phyloP scores from a whole-genome alignment of 1,140 invertebrate species.

The Drosophila ohnishii region DNA sequence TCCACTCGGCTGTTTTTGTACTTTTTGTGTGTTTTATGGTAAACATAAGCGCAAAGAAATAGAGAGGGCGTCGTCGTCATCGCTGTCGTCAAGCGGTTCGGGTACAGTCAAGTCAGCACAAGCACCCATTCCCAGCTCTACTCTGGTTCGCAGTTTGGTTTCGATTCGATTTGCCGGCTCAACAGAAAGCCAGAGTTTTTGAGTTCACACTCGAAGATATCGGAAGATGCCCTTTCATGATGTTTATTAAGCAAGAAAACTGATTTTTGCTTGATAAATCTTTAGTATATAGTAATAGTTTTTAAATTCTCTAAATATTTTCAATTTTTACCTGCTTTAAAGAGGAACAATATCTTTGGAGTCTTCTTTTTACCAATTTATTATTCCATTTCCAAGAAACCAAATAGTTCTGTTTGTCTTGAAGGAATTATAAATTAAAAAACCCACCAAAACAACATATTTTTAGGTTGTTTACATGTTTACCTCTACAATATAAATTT shows the following conservation, averaged over 20 bases:
- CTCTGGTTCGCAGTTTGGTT: constrained; percentile 1
- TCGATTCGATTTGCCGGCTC: constrained; percentile 14
- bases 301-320: no score
- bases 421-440: neutral
- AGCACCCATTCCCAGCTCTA: constrained; percentile 27
- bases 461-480: constrained; percentile 6
- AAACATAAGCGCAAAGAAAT: constrained; percentile 52
- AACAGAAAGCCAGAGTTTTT: constrained; percentile 3
- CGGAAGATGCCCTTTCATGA: no score
- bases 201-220: neutral
- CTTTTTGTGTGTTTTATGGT: constrained; percentile 24
- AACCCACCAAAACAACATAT: neutral
- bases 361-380: no score
- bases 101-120: constrained; percentile 38
- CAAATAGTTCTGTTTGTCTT: neutral
- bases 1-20: constrained; percentile 9
- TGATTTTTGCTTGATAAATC: no score
- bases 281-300: no score
- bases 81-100: constrained; percentile 35
- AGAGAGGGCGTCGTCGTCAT: constrained; percentile 40
- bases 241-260: no score
- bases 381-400: neutral
- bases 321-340: neutral
- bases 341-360: neutral
- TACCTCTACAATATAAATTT: neutral